A percentile compares a stretch with the other conserved stretches of the same genome.
These are phyloP conservation scores for Prunella fulvescens DNA, from an alignment of 2,113 vertebrate species.

Conservation along the genomic window DNA sequence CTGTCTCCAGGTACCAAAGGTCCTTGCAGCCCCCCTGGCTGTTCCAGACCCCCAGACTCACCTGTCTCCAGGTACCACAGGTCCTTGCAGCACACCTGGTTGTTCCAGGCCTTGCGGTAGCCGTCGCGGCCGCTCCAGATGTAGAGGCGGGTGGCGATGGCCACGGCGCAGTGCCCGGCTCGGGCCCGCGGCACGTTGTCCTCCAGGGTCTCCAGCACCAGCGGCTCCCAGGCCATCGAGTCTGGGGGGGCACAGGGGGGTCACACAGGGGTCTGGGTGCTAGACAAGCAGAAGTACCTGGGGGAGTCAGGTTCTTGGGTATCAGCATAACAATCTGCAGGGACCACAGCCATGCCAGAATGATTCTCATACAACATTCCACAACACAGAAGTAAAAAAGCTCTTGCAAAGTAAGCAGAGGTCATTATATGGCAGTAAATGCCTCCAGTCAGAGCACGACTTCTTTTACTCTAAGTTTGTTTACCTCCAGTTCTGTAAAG, in stretches of 20 bases:
- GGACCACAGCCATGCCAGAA: neutral
- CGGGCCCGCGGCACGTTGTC: too few species aligned
- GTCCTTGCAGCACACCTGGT: neutral
- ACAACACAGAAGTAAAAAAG: neutral
- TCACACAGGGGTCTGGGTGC: neutral
- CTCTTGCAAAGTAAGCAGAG: neutral
- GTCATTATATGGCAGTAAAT: neutral
- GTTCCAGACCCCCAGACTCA: neutral
- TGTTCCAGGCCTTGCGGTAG: neutral
- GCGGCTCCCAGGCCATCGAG: too few species aligned
- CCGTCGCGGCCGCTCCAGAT: too few species aligned
- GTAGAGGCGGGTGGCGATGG: too few species aligned
- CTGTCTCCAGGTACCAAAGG: too few species aligned
- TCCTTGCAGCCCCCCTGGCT: too few species aligned
- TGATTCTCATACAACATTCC: neutral
- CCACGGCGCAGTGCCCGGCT: too few species aligned
- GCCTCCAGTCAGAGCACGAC: neutral
- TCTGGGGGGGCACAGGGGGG: too few species aligned
- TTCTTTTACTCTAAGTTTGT: neutral
- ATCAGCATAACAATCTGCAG: neutral
- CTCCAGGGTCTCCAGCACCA: too few species aligned
- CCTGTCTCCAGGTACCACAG: neutral
- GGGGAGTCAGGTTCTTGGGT: neutral
- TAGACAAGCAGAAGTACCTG: neutral
- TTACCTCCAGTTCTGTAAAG: neutral